Base-by-base conservation (phyloP, 2,888 invertebrate genomes). In the Xylocampa areola region DNA sequence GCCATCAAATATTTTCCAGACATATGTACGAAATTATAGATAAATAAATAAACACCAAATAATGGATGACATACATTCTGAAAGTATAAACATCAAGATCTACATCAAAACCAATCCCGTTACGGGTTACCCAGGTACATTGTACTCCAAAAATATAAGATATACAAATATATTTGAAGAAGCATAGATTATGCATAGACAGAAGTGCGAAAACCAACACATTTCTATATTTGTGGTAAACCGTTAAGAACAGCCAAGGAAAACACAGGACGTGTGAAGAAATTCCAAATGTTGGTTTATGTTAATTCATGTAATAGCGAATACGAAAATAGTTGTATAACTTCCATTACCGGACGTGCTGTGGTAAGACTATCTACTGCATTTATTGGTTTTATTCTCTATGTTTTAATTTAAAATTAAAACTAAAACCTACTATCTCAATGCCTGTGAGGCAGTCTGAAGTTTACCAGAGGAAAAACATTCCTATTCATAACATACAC, bases 131-230 rank as follows among this genome's bases (percentile, higher is more conserved):
- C 16, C 0, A 14, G 54, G 74, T 54, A 52, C 74, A 45, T 54
- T 58, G 70, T 51, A 16, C 70, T 13, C 29, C 49, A 40, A 27
- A 60, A 62, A 68, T 44, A 16, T 47, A 70, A 49, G 10, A 35
- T 41, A 35, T 41, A 37, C 57, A 68, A 39, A 55, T 45, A 45
- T 47, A 64, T 45, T 36, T 36, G 36, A 13, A 27, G 8, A 10
- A 10, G 19, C 44, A 50, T 30, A 23, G 33, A 47, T 57, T 41
- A 55, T 47, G 36, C 35, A 49, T 25, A 14, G 25, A 13, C 1
- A 10, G 65, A 69, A 64, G 66, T 67, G 67, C 29, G 59, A 67
- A 70, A 70, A 41, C 19, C 66, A 65, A 58, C 70, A 65, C 63
- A 41, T 41, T 6, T 17, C 32, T 36, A 27, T 29, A 36, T 54